Evolutionary conservation across 1,140 invertebrate genomes (phyloP).

Genomic region (Tetramorium parvispinum): DNA sequence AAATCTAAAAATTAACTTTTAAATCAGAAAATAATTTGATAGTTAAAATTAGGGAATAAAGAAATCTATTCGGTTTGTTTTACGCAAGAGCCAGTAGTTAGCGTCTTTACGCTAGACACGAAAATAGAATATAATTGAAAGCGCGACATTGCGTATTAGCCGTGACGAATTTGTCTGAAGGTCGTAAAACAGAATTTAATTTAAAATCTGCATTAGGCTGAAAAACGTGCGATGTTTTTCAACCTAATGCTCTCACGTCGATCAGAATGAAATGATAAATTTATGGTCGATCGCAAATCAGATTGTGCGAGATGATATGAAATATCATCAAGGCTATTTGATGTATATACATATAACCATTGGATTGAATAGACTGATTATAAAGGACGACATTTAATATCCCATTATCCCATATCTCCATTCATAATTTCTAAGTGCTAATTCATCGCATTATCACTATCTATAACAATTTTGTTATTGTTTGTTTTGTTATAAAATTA

Average conservation of each 20-base stretch:
- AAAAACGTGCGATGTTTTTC: slow-evolving; percentile 20
- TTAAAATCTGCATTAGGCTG: not conserved
- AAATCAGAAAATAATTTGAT: not conserved
- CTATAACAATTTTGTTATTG: not conserved
- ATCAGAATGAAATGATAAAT: not conserved
- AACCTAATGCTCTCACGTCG: not conserved
- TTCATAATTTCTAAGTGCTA: not conserved
- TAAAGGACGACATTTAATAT: not conserved
- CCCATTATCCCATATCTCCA: not conserved
- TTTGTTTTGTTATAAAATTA: not conserved
- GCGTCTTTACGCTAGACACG: not conserved
- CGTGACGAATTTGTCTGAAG: slow-evolving; percentile 19
- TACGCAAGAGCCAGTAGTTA: not conserved
- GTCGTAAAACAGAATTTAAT: slow-evolving; percentile 17
- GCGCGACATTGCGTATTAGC: slow-evolving; percentile 30
- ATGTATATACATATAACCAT: not conserved
- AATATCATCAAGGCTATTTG: slow-evolving; percentile 1
- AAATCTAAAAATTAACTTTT: slow-evolving; percentile 4
- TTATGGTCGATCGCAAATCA: not conserved
- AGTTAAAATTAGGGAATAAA: slow-evolving; percentile 10
- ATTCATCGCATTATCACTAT: not conserved
- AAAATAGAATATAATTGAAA: slow-evolving; percentile 42
- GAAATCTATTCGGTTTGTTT: not conserved
- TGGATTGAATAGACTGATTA: not conserved
- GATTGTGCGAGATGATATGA: not conserved